phyloP scores from a whole-genome alignment of 1,140 invertebrate species.

The Drosophila bocki region DNA sequence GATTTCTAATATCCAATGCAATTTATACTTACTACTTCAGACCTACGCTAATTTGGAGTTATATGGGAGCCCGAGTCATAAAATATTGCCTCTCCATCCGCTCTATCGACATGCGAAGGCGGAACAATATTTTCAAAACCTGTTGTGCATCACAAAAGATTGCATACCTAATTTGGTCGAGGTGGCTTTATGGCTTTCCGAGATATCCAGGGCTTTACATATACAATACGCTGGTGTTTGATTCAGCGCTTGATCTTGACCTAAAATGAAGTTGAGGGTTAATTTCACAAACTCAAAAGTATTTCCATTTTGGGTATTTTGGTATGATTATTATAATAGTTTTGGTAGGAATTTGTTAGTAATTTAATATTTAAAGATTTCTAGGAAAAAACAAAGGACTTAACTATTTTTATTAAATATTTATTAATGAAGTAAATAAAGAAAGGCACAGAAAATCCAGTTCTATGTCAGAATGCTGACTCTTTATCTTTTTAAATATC shows the following conservation, averaged over 20 bases:
- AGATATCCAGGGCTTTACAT: constrained; percentile 31
- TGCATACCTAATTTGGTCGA: constrained; percentile 42
- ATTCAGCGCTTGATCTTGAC: constrained; percentile 38
- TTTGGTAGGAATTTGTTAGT: not conserved
- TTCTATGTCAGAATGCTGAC: not conserved
- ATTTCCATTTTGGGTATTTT: not conserved
- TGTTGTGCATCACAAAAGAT: constrained; percentile 43
- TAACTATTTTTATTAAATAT: not conserved
- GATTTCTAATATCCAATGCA: not conserved
- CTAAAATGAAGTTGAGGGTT: constrained; percentile 13
- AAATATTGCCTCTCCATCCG: not conserved
- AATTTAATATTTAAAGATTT: not conserved
- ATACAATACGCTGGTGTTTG: constrained; percentile 13
- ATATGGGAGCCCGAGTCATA: not conserved
- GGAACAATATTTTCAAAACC: constrained; percentile 32
- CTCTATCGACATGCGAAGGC: constrained; percentile 30
- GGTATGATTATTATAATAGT: not conserved
- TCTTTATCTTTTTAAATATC: not conserved
- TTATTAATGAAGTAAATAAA: not conserved
- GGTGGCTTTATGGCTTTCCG: constrained; percentile 21
- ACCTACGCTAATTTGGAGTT: not conserved
- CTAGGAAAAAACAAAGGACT: not conserved
- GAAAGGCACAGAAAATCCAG: not conserved
- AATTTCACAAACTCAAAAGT: constrained; percentile 14
- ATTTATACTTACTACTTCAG: not conserved